Conservation (phyloP, 1,140 invertebrate species). For the Pseudomyrmex sp. region DNA sequence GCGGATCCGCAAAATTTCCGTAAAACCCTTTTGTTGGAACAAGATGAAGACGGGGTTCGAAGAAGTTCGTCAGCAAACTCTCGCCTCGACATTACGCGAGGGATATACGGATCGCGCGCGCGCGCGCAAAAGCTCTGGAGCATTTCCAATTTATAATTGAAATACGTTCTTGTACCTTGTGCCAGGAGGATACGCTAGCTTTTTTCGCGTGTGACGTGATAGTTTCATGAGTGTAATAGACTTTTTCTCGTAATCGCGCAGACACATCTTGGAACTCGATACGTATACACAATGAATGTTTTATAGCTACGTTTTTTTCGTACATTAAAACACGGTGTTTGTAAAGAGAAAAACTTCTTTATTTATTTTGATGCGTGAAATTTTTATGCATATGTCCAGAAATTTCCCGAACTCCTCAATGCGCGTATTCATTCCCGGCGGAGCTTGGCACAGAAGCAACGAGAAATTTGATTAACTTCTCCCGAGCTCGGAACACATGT, state of each 20-base stretch:
- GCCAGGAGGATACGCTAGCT: background rate
- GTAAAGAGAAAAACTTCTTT: background rate
- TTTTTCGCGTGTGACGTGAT: background rate
- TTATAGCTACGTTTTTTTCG: no score
- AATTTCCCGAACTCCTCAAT: conserved; percentile 8
- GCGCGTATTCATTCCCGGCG: background rate
- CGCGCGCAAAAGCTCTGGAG: conserved; percentile 8
- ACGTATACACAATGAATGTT: no score
- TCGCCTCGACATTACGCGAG: conserved; percentile 20
- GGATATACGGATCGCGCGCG: background rate
- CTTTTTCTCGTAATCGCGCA: no score
- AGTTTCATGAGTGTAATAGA: no score
- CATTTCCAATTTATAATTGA: conserved; percentile 44
- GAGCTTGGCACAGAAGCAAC: background rate
- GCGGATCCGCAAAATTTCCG: conserved; percentile 48
- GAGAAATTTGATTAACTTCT: conserved; percentile 35
- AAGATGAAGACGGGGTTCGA: background rate
- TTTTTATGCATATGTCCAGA: background rate
- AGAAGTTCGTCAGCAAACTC: conserved; percentile 59
- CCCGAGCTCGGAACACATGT: background rate
- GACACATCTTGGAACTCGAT: no score
- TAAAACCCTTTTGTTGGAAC: background rate
- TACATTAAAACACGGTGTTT: background rate
- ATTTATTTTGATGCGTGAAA: background rate
- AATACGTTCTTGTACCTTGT: background rate